These are phyloP conservation scores for Centruroides sculpturatus DNA, from an alignment of 1,140 invertebrate species.

Conservation along the genomic window DNA sequence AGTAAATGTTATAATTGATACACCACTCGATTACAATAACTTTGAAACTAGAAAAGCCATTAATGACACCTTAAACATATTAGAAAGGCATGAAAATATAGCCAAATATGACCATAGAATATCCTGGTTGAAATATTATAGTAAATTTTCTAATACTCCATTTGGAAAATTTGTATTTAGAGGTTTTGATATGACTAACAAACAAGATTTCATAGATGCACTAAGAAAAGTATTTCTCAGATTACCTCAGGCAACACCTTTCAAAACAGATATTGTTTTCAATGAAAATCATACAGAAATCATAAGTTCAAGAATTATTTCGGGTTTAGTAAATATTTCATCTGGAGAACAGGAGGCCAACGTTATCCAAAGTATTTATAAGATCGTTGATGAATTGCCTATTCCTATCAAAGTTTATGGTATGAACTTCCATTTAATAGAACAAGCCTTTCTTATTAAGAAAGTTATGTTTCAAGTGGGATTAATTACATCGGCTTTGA, in stretches of 20 bases:
- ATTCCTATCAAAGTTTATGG: conserved; percentile 80
- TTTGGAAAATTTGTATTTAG: conserved; percentile 42
- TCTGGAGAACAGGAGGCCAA: conserved; percentile 79
- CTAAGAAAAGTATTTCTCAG: conserved; percentile 44
- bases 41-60: conserved; percentile 56
- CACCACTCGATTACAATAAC: conserved; percentile 71
- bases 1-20: conserved; percentile 69
- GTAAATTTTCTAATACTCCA: conserved; percentile 56
- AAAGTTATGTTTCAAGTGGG: conserved; percentile 86
- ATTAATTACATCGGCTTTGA: conserved; percentile 72
- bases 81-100: conserved; percentile 69
- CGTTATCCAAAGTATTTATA: conserved; percentile 63
- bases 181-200: conserved; percentile 53
- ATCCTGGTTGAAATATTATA: conserved; percentile 74
- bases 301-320: conserved; percentile 64
- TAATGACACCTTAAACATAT: conserved; percentile 54
- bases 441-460: conserved; percentile 81
- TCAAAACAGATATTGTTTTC: conserved; percentile 69
- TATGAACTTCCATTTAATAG: conserved; percentile 87
- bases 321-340: conserved; percentile 76
- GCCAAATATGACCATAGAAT: conserved; percentile 54
- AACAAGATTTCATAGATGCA: conserved; percentile 52
- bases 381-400: conserved; percentile 57
- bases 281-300: conserved; percentile 57
- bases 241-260: conserved; percentile 36